Base-by-base conservation (phyloP, 2,888 invertebrate genomes). In the Drosophila atripex region DNA sequence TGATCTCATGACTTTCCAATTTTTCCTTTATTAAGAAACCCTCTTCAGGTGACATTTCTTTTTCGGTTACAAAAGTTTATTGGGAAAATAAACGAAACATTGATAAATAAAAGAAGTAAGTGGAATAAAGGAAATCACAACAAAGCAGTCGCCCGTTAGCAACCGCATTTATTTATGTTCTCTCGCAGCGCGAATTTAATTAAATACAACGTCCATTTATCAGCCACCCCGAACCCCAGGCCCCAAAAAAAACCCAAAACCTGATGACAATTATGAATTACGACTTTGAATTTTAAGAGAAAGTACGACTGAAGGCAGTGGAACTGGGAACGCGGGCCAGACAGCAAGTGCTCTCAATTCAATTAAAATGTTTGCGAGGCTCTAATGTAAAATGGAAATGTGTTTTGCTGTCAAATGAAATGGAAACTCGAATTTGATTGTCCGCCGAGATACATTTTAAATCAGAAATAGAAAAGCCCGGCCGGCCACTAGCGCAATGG, bases 191-290 rank as follows among this genome's bases (percentile, higher is more conserved):
- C 61, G 50, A 47, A 71, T 63, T 71, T 71, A 80, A 84, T 84
- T 80, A 71, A 75, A 69, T 69, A 69, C 52, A 75, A 63, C 59
- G 23, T 55, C 75, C 71, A 80, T 84, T 80, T 75, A 75, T 77
- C 73, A 69, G 49, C 41, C 3, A 18, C 41, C 49, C 7, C 7
- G 1, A 25, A 11, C 49, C 55, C 41, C 12, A 28, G 30, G n/a
- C 51, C 28, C 9, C 30, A 28, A 63, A 64, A n/a, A 21, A 51
- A 21, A 32, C 57, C 47, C 49, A 30, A 65, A 68, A 63, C 23
- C 38, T 41, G 63, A 50, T 71, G 61, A 65, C 78, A 80, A 64
- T 73, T 80, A 73, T 80, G 66, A 84, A 66, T 38, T 57, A 68
- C 68, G 68, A 65, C 46, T 64, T 77, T 77, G 57, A 32, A 41